Base-by-base conservation (phyloP, 2,113 vertebrate species). In the Fregata magnificens region DNA sequence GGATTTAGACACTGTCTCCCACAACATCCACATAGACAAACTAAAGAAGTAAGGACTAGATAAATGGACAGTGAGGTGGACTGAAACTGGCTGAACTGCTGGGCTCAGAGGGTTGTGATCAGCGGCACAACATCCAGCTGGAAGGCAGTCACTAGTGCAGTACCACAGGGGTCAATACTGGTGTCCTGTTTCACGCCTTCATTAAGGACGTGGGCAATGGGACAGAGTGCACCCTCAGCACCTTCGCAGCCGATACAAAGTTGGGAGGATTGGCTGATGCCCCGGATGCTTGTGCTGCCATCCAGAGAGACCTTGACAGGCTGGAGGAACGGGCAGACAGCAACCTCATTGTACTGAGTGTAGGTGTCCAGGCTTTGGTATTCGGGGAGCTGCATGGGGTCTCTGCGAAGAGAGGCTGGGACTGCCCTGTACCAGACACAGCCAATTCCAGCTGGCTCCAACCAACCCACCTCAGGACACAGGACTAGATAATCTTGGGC, bases 181-280 rank as follows among this genome's bases (percentile, higher is more conserved):
- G 38, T 36, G 55, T 67, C 25, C 63, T 42, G 11, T 10, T 79
- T 42, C 94, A 88, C 11, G 7, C n/a, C 10, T 73, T 63, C 10
- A 4, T 26, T 61, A 66, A 47, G 45, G 73, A 26, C 49, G 32
- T 45, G 8, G 44, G 36, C 85, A 93, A 45, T 4, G 34, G 66
- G 29, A 53, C 52, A 49, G 10, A 40, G 28, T 4, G 12, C 26
- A 24, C 13, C 3, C 1, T 3, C 38, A 62, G 62, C 47, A 73
- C n/a, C 16, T 74, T n/a, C 0, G 0, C 59, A 82, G 70, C 5
- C 3, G 3, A 47, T 11, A 40, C 24, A 16, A 38, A 24, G 20
- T 0, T 34, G 22, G n/a, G 49, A 78, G 32, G 28, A 72, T 45
- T 4, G 45, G 45, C 34, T 62, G 59, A 40, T 19, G 29, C 32